phyloP scores from a whole-genome alignment of 2,113 vertebrate species.

The Notarius lentiginosus region DNA sequence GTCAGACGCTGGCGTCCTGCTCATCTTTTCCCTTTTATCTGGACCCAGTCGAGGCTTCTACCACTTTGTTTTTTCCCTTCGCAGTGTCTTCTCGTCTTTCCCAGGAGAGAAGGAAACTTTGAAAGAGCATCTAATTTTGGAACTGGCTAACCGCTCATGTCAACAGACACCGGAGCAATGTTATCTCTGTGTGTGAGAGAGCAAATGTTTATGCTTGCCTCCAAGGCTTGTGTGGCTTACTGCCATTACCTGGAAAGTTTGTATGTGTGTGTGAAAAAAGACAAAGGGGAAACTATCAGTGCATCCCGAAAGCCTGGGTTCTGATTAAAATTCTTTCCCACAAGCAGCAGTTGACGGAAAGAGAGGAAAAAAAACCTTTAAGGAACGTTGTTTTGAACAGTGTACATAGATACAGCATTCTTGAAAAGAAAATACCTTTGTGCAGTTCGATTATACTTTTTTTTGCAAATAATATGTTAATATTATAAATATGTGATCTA shows the following conservation, averaged over 20 bases:
- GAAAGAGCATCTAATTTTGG: conserved; percentile 49
- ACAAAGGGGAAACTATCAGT: conserved; percentile 1
- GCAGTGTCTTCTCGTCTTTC: conserved; percentile 31
- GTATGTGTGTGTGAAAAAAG: conserved; percentile 33
- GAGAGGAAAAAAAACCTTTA: background rate
- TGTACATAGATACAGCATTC: background rate
- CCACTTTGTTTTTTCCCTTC: conserved; percentile 36
- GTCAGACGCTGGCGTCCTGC: conserved; percentile 62
- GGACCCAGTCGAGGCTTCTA: conserved; percentile 66
- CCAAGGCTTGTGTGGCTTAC: conserved; percentile 20
- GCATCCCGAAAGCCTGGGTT: background rate
- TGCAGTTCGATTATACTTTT: background rate
- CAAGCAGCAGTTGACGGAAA: background rate
- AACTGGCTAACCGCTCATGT: conserved; percentile 42
- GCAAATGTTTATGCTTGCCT: conserved; percentile 28
- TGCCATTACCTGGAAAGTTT: conserved; percentile 34
- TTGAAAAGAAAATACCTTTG: background rate
- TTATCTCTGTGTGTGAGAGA: conserved; percentile 41
- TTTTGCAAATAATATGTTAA: background rate
- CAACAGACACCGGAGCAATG: conserved; percentile 44
- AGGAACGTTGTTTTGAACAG: background rate
- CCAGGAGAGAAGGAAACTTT: conserved; percentile 51
- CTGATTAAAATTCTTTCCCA: conserved; percentile 15
- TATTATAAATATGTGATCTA: background rate
- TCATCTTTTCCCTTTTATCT: conserved; percentile 68